Evolutionary conservation across 2,113 vertebrate species (phyloP).

Genomic region (Psophia crepitans): DNA sequence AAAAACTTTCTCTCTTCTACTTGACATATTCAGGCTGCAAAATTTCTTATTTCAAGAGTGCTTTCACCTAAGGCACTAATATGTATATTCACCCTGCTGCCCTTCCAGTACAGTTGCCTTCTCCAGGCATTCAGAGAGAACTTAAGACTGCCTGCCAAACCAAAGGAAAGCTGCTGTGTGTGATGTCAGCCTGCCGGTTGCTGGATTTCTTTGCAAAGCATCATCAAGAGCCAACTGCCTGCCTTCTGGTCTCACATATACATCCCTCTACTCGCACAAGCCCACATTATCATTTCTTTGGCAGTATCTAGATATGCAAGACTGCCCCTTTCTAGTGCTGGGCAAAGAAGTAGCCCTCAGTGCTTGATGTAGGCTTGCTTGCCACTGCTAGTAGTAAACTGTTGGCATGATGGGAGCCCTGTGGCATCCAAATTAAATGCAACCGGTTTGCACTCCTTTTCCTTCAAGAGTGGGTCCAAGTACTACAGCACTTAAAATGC

Average conservation of each 20-base stretch:
- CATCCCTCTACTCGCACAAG: accelerated
- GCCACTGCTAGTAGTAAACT: no score
- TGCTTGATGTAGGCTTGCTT: not conserved
- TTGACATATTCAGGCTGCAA: not conserved
- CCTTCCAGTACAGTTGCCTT: not conserved
- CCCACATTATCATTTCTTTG: not conserved
- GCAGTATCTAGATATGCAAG: not conserved
- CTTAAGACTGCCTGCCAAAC: not conserved
- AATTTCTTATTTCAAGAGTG: not conserved
- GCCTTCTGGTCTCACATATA: not conserved
- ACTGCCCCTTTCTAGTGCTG: not conserved
- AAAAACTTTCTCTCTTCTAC: not conserved
- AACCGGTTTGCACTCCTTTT: not conserved
- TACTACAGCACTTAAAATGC: not conserved
- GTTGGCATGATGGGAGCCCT: accelerated
- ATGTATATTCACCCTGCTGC: not conserved
- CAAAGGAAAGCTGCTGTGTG: not conserved
- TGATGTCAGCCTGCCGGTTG: not conserved
- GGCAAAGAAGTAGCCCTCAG: not conserved
- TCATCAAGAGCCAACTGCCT: not conserved
- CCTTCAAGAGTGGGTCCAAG: not conserved
- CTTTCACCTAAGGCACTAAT: not conserved
- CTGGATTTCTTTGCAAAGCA: not conserved
- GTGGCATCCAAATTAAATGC: not conserved
- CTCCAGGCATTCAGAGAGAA: not conserved